Evolutionary conservation across 2,888 invertebrate genomes (phyloP).

Genomic region (Parapristionchus giblindavisi): DNA sequence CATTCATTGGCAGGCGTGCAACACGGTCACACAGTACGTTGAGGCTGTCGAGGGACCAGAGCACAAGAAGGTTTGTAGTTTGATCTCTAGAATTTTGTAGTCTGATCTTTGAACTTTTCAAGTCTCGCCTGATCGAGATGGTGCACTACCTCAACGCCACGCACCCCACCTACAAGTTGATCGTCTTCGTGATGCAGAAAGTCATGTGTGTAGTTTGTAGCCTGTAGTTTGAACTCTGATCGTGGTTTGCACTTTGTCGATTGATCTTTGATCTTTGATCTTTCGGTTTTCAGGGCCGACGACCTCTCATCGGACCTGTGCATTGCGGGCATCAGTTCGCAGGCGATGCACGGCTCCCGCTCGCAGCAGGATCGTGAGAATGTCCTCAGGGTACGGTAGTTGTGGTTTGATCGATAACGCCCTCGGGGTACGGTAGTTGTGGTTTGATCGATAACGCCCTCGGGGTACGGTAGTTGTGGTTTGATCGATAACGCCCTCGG

Average conservation of each 20-base stretch:
- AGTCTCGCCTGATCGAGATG: slow-evolving; percentile 32
- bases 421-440: background rate
- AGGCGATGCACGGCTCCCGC: slow-evolving; percentile 88
- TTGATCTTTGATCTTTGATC: background rate
- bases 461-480: background rate
- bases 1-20: slow-evolving; percentile 77
- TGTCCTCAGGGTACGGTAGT: slow-evolving; percentile 76
- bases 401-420: background rate
- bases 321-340: slow-evolving; percentile 78
- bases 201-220: slow-evolving; percentile 56
- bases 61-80: slow-evolving; percentile 75
- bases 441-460: background rate
- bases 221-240: background rate
- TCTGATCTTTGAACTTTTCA: background rate
- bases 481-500: background rate
- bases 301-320: slow-evolving; percentile 84
- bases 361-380: slow-evolving; percentile 78
- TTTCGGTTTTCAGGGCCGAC: slow-evolving; percentile 77
- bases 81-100: background rate
- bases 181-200: slow-evolving; percentile 90
- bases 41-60: slow-evolving; percentile 80
- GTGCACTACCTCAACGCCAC: slow-evolving; percentile 74
- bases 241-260: slow-evolving; percentile 16
- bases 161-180: slow-evolving; percentile 84
- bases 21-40: slow-evolving; percentile 84